Conservation (phyloP, 2,797 vertebrate species). For the Acridotheres tristis region DNA sequence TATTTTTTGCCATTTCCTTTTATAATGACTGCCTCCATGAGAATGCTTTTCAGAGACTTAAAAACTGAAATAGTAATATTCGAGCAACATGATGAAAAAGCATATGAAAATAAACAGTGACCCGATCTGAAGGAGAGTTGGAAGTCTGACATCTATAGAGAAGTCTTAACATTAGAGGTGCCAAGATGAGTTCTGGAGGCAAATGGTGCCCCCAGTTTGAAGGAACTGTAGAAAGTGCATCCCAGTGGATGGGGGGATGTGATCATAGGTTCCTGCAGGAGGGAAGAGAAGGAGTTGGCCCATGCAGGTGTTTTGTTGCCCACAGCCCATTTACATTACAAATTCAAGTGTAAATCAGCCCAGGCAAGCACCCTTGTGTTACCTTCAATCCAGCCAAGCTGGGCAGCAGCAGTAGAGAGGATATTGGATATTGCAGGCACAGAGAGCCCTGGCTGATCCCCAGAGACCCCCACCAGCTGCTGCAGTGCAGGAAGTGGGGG, state of each 20-base stretch:
- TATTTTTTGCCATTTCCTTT: not conserved
- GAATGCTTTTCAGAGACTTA: not conserved
- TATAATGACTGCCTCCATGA: not conserved
- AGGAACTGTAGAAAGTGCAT: not conserved
- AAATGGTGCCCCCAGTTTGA: not conserved
- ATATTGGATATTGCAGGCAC: not conserved
- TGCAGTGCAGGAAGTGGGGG: accelerated
- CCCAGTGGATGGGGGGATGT: not conserved
- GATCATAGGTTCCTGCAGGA: not conserved
- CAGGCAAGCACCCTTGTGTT: not conserved
- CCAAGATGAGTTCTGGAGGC: not conserved
- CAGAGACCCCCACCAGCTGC: not conserved
- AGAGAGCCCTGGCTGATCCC: not conserved
- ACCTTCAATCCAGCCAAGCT: not conserved
- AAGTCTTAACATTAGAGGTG: not conserved
- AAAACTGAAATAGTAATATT: not conserved
- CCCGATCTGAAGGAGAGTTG: not conserved
- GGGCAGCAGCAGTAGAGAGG: not conserved
- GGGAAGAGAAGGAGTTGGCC: not conserved
- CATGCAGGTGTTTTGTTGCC: not conserved
- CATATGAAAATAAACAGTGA: not conserved
- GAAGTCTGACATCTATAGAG: not conserved
- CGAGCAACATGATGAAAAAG: not conserved
- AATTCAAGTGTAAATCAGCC: not conserved
- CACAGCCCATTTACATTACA: not conserved